These are phyloP conservation scores for Trissolcus basalis DNA, from an alignment of 1,140 invertebrate species.

Conservation along the genomic window DNA sequence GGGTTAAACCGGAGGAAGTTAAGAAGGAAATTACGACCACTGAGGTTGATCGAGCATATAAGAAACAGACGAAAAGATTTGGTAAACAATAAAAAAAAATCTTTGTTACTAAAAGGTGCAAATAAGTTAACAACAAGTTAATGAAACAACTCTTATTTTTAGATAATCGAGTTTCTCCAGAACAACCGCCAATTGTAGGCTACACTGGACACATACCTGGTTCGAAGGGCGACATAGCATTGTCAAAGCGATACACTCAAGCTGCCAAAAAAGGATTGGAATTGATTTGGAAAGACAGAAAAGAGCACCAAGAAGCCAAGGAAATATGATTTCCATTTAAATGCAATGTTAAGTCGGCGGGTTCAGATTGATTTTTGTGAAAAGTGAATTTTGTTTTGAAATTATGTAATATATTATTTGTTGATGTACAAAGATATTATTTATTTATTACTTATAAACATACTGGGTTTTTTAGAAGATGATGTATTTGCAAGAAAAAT, in stretches of 20 bases:
- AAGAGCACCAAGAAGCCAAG: constrained; percentile 63
- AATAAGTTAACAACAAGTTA: too few relatives aligned
- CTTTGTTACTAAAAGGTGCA: not conserved
- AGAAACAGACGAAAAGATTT: constrained; percentile 58
- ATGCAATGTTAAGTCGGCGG: too few relatives aligned
- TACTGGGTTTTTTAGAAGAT: too few relatives aligned
- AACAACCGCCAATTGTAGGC: constrained; percentile 83
- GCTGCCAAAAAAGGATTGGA: constrained; percentile 81
- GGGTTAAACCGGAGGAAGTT: constrained; percentile 63
- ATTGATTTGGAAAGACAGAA: constrained; percentile 78
- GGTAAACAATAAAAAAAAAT: constrained; percentile 55
- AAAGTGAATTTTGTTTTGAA: too few relatives aligned
- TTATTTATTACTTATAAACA: too few relatives aligned
- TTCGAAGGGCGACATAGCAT: constrained; percentile 80
- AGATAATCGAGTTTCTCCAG: constrained; percentile 82
- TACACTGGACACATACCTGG: constrained; percentile 84
- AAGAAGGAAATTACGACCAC: constrained; percentile 5
- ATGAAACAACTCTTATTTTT: constrained; percentile 5
- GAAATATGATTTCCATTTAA: constrained; percentile 17
- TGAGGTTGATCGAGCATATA: constrained; percentile 64
- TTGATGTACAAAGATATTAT: too few relatives aligned
- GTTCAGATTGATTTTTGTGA: too few relatives aligned
- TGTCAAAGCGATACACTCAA: constrained; percentile 82
- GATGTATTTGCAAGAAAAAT: too few relatives aligned
- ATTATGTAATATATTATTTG: too few relatives aligned